Conservation (phyloP, 1,140 invertebrate species). For the Odontomachus brunneus region DNA sequence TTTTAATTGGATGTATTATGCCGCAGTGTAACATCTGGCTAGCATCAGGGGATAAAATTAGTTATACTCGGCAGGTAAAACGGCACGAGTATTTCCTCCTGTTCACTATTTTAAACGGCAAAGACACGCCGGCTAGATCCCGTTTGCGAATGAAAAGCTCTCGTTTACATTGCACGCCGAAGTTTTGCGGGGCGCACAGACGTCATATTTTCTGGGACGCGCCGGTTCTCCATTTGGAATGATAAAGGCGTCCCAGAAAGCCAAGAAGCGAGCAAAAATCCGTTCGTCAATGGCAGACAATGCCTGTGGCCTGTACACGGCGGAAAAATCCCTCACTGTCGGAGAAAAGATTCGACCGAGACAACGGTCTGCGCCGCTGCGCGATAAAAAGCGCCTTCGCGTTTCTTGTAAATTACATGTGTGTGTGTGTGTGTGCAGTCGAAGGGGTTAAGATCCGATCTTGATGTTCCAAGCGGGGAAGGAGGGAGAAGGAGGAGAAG, state of each 20-base stretch:
- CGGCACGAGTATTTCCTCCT: constrained; percentile 11
- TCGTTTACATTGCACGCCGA: constrained; percentile 56
- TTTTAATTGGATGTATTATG: constrained; percentile 25
- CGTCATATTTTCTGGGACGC: constrained; percentile 53
- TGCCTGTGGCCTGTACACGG: constrained; percentile 53
- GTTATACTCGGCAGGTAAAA: background rate
- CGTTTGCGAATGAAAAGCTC: constrained; percentile 47
- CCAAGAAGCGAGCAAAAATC: constrained; percentile 59
- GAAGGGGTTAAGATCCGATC: constrained; percentile 49
- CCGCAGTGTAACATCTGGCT: background rate
- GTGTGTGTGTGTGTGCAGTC: background rate
- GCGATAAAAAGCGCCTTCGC: constrained; percentile 36
- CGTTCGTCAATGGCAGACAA: constrained; percentile 59
- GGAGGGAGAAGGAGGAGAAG: background rate
- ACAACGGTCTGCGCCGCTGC: background rate
- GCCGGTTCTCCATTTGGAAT: constrained; percentile 51
- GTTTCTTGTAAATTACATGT: constrained; percentile 61
- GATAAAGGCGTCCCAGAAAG: constrained; percentile 57
- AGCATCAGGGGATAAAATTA: constrained; percentile 25
- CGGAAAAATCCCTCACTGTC: constrained; percentile 60
- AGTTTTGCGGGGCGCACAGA: constrained; percentile 56
- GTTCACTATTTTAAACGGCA: constrained; percentile 38
- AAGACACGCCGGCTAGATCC: constrained; percentile 29
- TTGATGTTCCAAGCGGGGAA: constrained; percentile 10
- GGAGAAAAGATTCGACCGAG: constrained; percentile 54